phyloP scores from a whole-genome alignment of 1,140 invertebrate species.

The Drosophila teissieri region DNA sequence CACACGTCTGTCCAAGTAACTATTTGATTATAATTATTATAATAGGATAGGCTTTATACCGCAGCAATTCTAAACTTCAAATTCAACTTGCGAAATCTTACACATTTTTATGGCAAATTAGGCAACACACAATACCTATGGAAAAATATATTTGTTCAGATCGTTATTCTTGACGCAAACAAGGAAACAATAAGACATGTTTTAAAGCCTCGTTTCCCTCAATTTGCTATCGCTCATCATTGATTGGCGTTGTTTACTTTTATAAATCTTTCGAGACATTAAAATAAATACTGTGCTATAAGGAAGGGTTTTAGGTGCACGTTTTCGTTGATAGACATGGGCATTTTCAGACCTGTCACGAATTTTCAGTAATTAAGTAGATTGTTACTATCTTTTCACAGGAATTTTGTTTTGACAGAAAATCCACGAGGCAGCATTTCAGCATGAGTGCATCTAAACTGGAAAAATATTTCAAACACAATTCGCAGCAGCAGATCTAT shows the following conservation, averaged over 20 bases:
- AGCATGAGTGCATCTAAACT: not conserved
- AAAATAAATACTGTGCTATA: not conserved
- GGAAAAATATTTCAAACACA: not conserved
- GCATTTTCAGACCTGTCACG: conserved; percentile 1
- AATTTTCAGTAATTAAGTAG: not conserved
- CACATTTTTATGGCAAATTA: too few species aligned
- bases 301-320: not conserved
- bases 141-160: too few species aligned
- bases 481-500: conserved; percentile 5
- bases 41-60: too few species aligned
- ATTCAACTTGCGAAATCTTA: too few species aligned
- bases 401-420: conserved; percentile 11
- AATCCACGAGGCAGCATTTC: conserved; percentile 5
- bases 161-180: too few species aligned
- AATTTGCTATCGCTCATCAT: not conserved
- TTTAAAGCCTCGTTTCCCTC: not conserved
- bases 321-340: not conserved
- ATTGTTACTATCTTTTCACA: conserved; percentile 11
- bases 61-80: too few species aligned
- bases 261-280: not conserved
- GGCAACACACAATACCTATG: too few species aligned
- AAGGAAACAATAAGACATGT: not conserved
- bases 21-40: too few species aligned
- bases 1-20: too few species aligned
- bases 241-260: not conserved